Evolutionary conservation across 2,888 invertebrate genomes (phyloP).

Genomic region (Embidobia sp.): DNA sequence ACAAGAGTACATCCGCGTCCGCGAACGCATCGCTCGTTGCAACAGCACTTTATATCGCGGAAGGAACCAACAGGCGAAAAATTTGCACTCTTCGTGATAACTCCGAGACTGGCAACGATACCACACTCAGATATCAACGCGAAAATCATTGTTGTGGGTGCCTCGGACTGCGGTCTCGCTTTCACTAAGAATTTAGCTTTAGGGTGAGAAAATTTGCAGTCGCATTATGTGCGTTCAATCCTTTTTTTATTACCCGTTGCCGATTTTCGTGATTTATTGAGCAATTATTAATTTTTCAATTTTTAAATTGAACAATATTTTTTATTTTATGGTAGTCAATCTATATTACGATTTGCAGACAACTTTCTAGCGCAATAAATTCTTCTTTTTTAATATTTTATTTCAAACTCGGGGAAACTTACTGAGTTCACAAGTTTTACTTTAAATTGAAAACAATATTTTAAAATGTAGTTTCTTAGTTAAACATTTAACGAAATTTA

Average conservation of each 20-base stretch:
- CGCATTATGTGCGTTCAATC: too few relatives aligned
- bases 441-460: too few relatives aligned
- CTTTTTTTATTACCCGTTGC: neutral
- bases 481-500: too few relatives aligned
- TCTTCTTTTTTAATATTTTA: too few relatives aligned
- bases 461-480: too few relatives aligned
- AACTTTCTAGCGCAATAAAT: too few relatives aligned
- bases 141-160: slow-evolving; percentile 86
- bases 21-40: slow-evolving; percentile 69
- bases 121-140: slow-evolving; percentile 83
- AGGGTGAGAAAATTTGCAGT: slow-evolving; percentile 80
- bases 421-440: too few relatives aligned
- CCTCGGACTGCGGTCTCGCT: slow-evolving; percentile 85
- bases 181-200: slow-evolving; percentile 85
- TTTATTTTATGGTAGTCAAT: too few relatives aligned
- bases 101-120: slow-evolving; percentile 82
- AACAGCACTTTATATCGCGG: slow-evolving; percentile 29
- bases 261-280: slow-evolving; percentile 34
- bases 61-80: slow-evolving; percentile 66
- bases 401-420: too few relatives aligned
- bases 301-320: too few relatives aligned
- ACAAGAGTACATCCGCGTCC: slow-evolving; percentile 74
- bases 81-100: slow-evolving; percentile 84
- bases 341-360: too few relatives aligned
- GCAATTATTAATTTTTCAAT: slow-evolving; percentile 15